A percentile compares a stretch with the other conserved stretches of the same genome.
phyloP scores from a whole-genome alignment of 2,888 invertebrate species.

The Phanerotoma sp. region DNA sequence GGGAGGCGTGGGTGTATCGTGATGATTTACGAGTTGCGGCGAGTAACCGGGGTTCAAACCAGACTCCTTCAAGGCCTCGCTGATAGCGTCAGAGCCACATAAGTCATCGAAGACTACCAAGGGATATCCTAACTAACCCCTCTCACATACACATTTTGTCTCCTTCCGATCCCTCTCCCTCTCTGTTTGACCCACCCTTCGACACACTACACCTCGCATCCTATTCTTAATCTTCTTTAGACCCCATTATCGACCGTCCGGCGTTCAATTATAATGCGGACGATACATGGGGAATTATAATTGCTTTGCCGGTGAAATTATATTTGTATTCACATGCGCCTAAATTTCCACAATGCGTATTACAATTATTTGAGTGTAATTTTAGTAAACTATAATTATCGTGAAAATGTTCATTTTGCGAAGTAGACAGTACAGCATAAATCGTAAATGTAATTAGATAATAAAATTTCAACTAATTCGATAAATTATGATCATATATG shows the following conservation, averaged over 20 bases:
- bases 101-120: constrained; percentile 57
- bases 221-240: constrained; percentile 56
- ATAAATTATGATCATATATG: too few relatives aligned
- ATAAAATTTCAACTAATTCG: constrained; percentile 16
- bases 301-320: constrained; percentile 41
- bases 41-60: constrained; percentile 47
- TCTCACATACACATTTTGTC: constrained; percentile 19
- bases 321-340: too few relatives aligned
- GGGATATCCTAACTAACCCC: constrained; percentile 39
- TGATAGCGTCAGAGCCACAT: constrained; percentile 58
- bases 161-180: constrained; percentile 18
- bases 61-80: constrained; percentile 54
- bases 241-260: constrained; percentile 51
- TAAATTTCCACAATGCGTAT: too few relatives aligned
- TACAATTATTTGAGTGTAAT: background rate
- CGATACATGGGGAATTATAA: constrained; percentile 52
- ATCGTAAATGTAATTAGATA: constrained; percentile 2
- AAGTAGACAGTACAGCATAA: too few relatives aligned
- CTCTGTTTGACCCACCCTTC: constrained; percentile 15
- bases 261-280: constrained; percentile 52
- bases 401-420: background rate
- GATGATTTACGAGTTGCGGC: constrained; percentile 56
- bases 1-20: constrained; percentile 50
- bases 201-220: constrained; percentile 33
- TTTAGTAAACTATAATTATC: background rate